Conservation (phyloP, 2,113 vertebrate species). For the Brachypteracias leptosomus region DNA sequence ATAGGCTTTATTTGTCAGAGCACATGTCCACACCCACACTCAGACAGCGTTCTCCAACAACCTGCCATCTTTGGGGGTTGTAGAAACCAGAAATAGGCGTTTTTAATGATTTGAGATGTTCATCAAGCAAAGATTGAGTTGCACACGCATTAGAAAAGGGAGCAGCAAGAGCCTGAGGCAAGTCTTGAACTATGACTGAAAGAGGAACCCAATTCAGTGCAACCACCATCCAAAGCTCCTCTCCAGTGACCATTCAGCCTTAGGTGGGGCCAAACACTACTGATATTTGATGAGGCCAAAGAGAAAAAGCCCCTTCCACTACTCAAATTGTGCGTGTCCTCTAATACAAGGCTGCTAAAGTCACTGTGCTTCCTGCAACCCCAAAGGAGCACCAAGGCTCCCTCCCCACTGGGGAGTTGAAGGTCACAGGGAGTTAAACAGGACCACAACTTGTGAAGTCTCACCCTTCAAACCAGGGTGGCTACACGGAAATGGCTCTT, state of each 20-base stretch:
- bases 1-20: background rate
- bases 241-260: background rate
- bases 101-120: background rate
- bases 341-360: background rate
- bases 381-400: rapidly evolving
- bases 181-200: background rate
- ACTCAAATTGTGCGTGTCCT: background rate
- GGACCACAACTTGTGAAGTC: rapidly evolving
- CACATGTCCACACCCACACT: background rate
- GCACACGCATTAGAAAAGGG: background rate
- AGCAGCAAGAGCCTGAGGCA: background rate
- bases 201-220: background rate
- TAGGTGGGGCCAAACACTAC: background rate
- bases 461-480: background rate
- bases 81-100: rapidly evolving
- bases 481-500: rapidly evolving
- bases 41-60: rapidly evolving
- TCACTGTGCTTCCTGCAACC: rapidly evolving
- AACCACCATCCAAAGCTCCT: background rate
- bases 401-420: background rate
- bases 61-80: background rate
- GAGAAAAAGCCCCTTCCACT: background rate
- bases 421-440: rapidly evolving
- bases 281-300: background rate
- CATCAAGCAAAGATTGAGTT: background rate